These are phyloP conservation scores for Acrocera orbiculus DNA, from an alignment of 2,888 invertebrate genomes.

Conservation along the genomic window DNA sequence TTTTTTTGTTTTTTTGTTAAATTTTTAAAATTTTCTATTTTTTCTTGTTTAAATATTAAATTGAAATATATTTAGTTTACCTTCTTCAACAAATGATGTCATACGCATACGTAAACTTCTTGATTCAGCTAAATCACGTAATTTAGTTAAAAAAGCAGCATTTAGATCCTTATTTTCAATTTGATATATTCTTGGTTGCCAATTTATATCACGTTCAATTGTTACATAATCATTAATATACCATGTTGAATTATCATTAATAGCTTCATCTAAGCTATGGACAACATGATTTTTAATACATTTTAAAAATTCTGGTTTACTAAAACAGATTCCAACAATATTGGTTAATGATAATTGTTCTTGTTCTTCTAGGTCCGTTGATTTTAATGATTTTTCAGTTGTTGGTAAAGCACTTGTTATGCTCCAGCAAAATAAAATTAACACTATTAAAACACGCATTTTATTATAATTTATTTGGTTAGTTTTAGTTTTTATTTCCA, in stretches of 20 bases:
- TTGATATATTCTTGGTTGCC: constrained; percentile 5
- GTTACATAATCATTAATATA: constrained; percentile 21
- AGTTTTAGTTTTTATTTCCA: no score
- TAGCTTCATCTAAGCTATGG: constrained; percentile 29
- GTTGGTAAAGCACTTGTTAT: no score
- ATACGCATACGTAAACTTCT: constrained; percentile 30
- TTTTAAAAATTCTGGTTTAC: constrained; percentile 12
- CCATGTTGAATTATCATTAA: constrained; percentile 27
- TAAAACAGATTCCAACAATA: constrained; percentile 20
- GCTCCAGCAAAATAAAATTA: no score
- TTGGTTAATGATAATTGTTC: no score
- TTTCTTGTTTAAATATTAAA: not conserved
- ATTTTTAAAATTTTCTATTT: not conserved
- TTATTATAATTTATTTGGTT: no score
- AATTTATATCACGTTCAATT: constrained; percentile 17
- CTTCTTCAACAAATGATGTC: constrained; percentile 19
- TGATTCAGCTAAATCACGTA: constrained; percentile 26
- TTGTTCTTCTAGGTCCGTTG: no score
- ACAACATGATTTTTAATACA: constrained; percentile 32
- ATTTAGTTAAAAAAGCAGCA: not conserved
- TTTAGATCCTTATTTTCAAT: constrained; percentile 5
- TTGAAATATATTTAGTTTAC: no score
- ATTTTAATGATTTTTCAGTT: no score
- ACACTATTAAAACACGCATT: no score
- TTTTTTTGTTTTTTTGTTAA: not conserved